Percentiles rank a stretch among this genome's conserved stretches.
Conservation (phyloP, 2,113 vertebrate species). For the Platichthys flesus region DNA sequence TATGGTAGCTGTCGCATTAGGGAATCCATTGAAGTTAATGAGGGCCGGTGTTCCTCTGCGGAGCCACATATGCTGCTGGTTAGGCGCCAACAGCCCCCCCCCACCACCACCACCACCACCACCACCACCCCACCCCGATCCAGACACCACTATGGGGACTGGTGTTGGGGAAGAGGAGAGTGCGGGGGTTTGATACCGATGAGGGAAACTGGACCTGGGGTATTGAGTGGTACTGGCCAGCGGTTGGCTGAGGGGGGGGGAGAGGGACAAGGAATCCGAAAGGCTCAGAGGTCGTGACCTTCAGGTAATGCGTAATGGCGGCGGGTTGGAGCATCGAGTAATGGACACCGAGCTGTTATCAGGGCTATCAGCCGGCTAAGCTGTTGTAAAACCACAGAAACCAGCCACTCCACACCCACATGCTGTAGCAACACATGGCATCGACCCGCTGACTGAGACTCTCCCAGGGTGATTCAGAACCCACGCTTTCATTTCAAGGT, state of each 20-base stretch:
- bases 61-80: conserved; percentile 87
- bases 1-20: conserved; percentile 85
- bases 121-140: conserved; percentile 53
- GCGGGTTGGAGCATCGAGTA: conserved; percentile 65
- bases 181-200: conserved; percentile 48
- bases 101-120: too few species aligned
- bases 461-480: conserved; percentile 40
- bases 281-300: conserved; percentile 68
- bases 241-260: conserved; percentile 50
- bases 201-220: conserved; percentile 76
- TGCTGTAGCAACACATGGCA: conserved; percentile 56
- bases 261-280: conserved; percentile 47
- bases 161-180: conserved; percentile 43
- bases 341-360: conserved; percentile 73
- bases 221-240: conserved; percentile 76
- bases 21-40: conserved; percentile 86
- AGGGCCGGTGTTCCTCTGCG: conserved; percentile 75
- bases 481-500: conserved; percentile 20
- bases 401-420: conserved; percentile 45
- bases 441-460: conserved; percentile 36
- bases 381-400: conserved; percentile 64
- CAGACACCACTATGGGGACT: conserved; percentile 74
- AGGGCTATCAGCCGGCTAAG: conserved; percentile 70
- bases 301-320: conserved; percentile 65
- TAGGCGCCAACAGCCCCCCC: conserved; percentile 77